These are phyloP conservation scores for Conus betulinus DNA, from an alignment of 1,140 invertebrate genomes.

Conservation along the genomic window DNA sequence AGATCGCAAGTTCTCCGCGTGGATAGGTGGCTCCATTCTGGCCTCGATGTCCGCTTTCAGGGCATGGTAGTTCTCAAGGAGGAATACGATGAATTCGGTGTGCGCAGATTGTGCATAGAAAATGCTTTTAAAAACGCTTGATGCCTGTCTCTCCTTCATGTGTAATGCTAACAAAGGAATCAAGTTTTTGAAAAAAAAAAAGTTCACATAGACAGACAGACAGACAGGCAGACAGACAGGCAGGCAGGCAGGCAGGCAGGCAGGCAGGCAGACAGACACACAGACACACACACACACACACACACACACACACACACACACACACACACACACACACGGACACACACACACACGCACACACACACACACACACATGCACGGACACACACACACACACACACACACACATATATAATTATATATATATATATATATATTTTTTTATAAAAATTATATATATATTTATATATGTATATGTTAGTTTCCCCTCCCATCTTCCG, in stretches of 20 bases:
- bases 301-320: not conserved
- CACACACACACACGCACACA: too few species aligned
- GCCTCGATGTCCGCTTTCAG: conserved; percentile 79
- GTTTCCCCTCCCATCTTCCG: too few species aligned
- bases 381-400: too few species aligned
- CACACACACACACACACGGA: not conserved
- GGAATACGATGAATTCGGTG: conserved; percentile 79
- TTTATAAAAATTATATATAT: too few species aligned
- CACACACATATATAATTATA: too few species aligned
- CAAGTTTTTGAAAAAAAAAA: too few species aligned
- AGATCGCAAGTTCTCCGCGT: not conserved
- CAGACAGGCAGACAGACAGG: too few species aligned
- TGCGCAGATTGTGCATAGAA: conserved; percentile 78
- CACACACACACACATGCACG: too few species aligned
- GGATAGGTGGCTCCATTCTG: conserved; percentile 32
- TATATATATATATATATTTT: too few species aligned
- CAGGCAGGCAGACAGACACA: not conserved
- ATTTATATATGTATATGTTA: too few species aligned
- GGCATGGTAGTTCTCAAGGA: conserved; percentile 49
- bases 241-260: not conserved
- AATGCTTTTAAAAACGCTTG: conserved; percentile 47
- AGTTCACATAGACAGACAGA: too few species aligned
- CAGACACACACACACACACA: not conserved
- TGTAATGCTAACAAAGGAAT: too few species aligned
- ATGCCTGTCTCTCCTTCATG: not conserved